Percentiles rank a stretch among this genome's conserved stretches.
These are phyloP conservation scores for Taeniopygia guttata DNA, from an alignment of 2,797 vertebrate genomes.

Conservation along the genomic window DNA sequence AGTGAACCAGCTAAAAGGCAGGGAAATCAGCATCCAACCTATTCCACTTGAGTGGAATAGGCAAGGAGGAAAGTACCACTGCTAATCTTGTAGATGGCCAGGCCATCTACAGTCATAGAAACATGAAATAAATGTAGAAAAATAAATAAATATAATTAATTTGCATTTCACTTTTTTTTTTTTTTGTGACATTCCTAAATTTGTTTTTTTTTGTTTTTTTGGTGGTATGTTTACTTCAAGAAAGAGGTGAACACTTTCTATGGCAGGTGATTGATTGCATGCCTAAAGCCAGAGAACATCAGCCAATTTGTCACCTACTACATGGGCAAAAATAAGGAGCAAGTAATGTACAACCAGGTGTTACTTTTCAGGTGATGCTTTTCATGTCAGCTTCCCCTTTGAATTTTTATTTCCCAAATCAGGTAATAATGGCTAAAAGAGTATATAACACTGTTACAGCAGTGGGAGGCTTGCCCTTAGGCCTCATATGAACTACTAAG, in stretches of 20 bases:
- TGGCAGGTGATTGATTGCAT: not conserved
- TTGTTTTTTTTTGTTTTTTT: not conserved
- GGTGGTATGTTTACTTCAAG: not conserved
- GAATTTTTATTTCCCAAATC: not conserved
- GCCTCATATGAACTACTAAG: not conserved
- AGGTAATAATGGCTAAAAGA: not conserved
- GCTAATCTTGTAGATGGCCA: not conserved
- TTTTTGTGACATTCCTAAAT: not conserved
- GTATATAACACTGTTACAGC: not conserved
- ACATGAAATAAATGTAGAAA: no score
- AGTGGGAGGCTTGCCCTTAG: not conserved
- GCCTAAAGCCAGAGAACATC: not conserved
- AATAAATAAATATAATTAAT: not conserved
- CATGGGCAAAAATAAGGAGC: not conserved
- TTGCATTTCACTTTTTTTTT: not conserved
- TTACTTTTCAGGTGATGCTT: not conserved
- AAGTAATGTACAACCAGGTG: not conserved
- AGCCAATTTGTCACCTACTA: not conserved
- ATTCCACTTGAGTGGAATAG: not conserved
- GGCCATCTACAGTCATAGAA: not conserved
- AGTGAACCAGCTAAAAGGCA: not conserved
- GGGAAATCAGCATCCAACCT: not conserved
- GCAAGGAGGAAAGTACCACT: not conserved
- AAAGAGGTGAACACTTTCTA: not conserved
- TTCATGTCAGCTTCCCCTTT: not conserved